These are phyloP conservation scores for Stegophylla sp. DNA, from an alignment of 2,888 invertebrate genomes.

Conservation along the genomic window DNA sequence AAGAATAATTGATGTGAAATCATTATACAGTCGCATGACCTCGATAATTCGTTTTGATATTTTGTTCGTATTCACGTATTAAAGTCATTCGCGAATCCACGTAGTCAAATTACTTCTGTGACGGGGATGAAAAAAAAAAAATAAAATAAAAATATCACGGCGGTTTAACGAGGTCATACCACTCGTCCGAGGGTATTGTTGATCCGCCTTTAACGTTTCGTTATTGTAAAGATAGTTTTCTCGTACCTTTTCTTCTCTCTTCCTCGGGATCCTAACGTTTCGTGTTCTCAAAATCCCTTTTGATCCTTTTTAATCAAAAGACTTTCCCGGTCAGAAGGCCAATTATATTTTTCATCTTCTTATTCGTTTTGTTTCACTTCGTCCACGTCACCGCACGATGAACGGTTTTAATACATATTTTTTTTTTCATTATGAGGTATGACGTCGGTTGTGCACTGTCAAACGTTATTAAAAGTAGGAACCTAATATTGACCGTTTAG, in stretches of 20 bases:
- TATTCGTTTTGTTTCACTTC: neutral
- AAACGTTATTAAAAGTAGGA: too few species aligned
- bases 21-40: too few species aligned
- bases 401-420: neutral
- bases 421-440: too few species aligned
- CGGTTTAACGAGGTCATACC: conserved; percentile 27
- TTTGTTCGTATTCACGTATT: too few species aligned
- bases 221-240: conserved; percentile 30
- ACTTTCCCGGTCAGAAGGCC: neutral
- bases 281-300: conserved; percentile 4
- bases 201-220: conserved; percentile 9
- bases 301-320: conserved; percentile 29
- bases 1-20: too few species aligned
- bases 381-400: neutral
- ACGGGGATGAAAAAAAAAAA: neutral
- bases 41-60: too few species aligned
- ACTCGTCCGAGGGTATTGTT: conserved; percentile 9
- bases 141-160: neutral
- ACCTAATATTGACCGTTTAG: too few species aligned
- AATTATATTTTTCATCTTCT: neutral
- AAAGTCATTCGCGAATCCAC: too few species aligned
- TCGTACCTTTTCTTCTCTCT: conserved; percentile 4
- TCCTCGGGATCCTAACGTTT: neutral
- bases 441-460: too few species aligned
- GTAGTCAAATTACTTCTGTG: too few species aligned